These are phyloP conservation scores for Lycia hirtaria DNA, from an alignment of 2,888 invertebrate genomes.

Conservation along the genomic window DNA sequence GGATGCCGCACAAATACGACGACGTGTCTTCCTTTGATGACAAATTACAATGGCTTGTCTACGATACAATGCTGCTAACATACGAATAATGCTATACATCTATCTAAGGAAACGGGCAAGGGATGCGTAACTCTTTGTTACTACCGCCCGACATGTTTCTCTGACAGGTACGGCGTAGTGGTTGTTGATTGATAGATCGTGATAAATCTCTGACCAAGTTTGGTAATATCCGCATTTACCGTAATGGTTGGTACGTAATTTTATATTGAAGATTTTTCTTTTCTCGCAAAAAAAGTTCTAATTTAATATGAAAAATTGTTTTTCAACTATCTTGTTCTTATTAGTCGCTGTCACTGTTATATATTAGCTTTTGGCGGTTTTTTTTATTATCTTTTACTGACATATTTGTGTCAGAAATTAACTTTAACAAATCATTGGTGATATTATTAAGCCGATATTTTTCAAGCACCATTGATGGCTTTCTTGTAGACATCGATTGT, in stretches of 20 bases:
- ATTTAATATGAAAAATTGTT: too few relatives aligned
- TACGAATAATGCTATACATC: slow-evolving; percentile 34
- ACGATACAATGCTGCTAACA: slow-evolving; percentile 32
- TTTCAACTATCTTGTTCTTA: not conserved
- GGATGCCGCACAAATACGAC: slow-evolving; percentile 21
- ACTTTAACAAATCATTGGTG: too few relatives aligned
- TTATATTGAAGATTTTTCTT: not conserved
- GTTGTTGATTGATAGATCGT: slow-evolving; percentile 37
- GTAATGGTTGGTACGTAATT: slow-evolving; percentile 14
- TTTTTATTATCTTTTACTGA: too few relatives aligned
- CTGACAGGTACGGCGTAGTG: slow-evolving; percentile 33
- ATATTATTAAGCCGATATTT: too few relatives aligned
- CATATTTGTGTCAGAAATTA: too few relatives aligned
- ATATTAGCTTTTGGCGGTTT: too few relatives aligned
- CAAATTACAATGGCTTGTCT: slow-evolving; percentile 44
- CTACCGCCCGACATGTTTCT: slow-evolving; percentile 33
- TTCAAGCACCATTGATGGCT: too few relatives aligned
- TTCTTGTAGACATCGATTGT: too few relatives aligned
- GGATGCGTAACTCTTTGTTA: slow-evolving; percentile 40
- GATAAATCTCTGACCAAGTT: slow-evolving; percentile 34
- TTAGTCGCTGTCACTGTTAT: too few relatives aligned
- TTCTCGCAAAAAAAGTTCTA: too few relatives aligned
- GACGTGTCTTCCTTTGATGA: slow-evolving; percentile 38
- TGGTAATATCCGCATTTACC: slow-evolving; percentile 23
- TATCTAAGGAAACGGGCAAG: slow-evolving; percentile 31